Evolutionary conservation across 2,113 vertebrate genomes (phyloP), one percentile per base, ranked within the genome.

Genomic region (Varanus salvator): DNA sequence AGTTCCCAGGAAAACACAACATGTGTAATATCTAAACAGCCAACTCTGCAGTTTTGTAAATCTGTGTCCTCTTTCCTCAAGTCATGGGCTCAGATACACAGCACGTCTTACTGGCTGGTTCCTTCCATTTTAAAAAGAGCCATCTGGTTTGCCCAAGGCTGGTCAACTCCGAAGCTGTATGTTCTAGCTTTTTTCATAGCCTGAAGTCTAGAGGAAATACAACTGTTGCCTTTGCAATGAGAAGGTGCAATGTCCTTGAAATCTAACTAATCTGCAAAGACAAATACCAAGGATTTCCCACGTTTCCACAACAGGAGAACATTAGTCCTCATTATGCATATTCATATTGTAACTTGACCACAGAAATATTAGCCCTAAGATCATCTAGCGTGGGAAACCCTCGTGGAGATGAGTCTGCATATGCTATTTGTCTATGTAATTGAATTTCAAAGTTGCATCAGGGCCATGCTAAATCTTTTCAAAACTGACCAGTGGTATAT

Each of bases 71-170:
- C 38, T 38, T 57, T 38, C 64, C 12, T 52, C 69, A 83, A 82
- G 23, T 57, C 25, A 54, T 6, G 44, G 64, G 64, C 48, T 84
- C 57, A 84, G 27, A 68, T 66, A 54, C 54, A 3, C 85, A 71
- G 19, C 52, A 50, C 57, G 29, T 68, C 38, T 71, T 81, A 38
- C 38, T 82, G 89, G 78, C 25, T 87, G 54, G 71, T 68, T 90
- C 74, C 48, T 83, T 44, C 48, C 17, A 31, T 80, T 82, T 82
- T 48, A 90, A 88, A 81, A 66, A 74, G 29, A 15, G 38, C 54
- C 77, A 86, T 69, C 68, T 54, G 76, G 68, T 52, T 86, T 86
- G 84, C 83, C 77, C 77, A 76, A 69, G 57, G 82, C 68, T 72
- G 38, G 17, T 64, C 31, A 75, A 8, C 69, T 91, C 69, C 54